Percentiles rank a stretch among this genome's conserved stretches.
phyloP scores from a whole-genome alignment of 2,888 invertebrate species.

The Amblyjoppa fuscipennis region DNA sequence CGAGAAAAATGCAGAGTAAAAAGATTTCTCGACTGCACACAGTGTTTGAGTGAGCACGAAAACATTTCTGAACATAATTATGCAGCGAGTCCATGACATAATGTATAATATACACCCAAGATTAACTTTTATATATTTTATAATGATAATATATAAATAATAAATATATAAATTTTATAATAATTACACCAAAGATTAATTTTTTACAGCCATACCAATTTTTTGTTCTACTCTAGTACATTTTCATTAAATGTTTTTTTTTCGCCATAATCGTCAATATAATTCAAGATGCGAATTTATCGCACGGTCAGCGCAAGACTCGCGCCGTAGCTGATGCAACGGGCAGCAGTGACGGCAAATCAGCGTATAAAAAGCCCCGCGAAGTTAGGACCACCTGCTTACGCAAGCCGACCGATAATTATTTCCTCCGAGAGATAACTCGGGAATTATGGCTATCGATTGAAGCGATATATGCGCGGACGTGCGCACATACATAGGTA shows the following conservation, averaged over 20 bases:
- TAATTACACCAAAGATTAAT: neutral
- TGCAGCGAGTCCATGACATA: neutral
- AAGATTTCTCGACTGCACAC: no score
- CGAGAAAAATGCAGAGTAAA: neutral
- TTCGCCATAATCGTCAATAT: slow-evolving; percentile 13
- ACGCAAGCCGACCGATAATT: slow-evolving; percentile 39
- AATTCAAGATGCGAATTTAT: neutral
- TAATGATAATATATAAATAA: no score
- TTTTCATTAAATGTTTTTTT: neutral
- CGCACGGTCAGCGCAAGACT: neutral
- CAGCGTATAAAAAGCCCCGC: slow-evolving; percentile 31
- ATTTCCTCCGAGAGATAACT: slow-evolving; percentile 38
- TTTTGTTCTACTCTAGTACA: neutral
- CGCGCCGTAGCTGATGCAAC: neutral
- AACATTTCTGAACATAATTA: neutral
- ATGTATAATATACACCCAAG: neutral
- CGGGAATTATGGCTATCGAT: slow-evolving; percentile 44
- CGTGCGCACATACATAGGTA: neutral
- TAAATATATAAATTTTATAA: no score
- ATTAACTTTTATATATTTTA: neutral
- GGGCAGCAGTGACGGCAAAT: neutral
- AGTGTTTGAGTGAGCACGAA: neutral
- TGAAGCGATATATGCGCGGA: slow-evolving; percentile 30
- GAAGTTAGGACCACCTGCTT: slow-evolving; percentile 33
- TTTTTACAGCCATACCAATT: neutral